These are phyloP conservation scores for Embidobia sp. DNA, from an alignment of 2,888 invertebrate genomes.

Conservation along the genomic window DNA sequence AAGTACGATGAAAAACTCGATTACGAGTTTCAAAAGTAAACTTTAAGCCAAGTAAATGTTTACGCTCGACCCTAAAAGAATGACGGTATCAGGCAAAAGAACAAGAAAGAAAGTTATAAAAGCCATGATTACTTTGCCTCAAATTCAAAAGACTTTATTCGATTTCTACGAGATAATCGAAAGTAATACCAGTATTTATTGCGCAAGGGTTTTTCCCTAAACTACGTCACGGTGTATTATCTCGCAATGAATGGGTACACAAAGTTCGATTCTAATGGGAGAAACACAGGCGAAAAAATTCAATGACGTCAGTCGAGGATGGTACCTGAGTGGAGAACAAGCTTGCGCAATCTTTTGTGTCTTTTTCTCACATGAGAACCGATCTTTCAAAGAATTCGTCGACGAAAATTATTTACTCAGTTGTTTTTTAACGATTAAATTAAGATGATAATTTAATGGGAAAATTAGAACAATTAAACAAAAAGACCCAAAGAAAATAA, in stretches of 20 bases:
- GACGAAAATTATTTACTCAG: too few relatives aligned
- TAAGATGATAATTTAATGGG: too few relatives aligned
- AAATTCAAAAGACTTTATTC: slow-evolving; percentile 6
- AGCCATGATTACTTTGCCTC: background rate
- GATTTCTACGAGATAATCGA: too few relatives aligned
- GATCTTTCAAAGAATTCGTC: too few relatives aligned
- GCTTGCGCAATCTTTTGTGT: slow-evolving; percentile 30
- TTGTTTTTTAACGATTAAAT: background rate
- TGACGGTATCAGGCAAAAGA: too few relatives aligned
- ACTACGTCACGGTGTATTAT: slow-evolving; percentile 3
- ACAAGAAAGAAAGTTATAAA: too few relatives aligned
- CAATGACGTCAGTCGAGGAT: slow-evolving; percentile 31
- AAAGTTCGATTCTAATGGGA: background rate
- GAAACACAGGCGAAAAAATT: slow-evolving; percentile 10
- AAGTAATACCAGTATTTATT: too few relatives aligned
- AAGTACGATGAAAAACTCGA: slow-evolving; percentile 25
- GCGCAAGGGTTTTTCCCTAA: slow-evolving; percentile 28
- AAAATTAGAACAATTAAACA: too few relatives aligned
- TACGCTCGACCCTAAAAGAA: slow-evolving; percentile 3
- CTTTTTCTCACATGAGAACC: background rate
- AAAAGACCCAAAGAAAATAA: too few relatives aligned
- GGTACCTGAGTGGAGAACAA: slow-evolving; percentile 9
- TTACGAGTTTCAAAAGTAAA: too few relatives aligned
- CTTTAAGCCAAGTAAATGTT: too few relatives aligned
- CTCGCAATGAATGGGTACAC: background rate